Evolutionary conservation across 2,113 vertebrate genomes (phyloP).

Genomic region (Callospermophilus lateralis): DNA sequence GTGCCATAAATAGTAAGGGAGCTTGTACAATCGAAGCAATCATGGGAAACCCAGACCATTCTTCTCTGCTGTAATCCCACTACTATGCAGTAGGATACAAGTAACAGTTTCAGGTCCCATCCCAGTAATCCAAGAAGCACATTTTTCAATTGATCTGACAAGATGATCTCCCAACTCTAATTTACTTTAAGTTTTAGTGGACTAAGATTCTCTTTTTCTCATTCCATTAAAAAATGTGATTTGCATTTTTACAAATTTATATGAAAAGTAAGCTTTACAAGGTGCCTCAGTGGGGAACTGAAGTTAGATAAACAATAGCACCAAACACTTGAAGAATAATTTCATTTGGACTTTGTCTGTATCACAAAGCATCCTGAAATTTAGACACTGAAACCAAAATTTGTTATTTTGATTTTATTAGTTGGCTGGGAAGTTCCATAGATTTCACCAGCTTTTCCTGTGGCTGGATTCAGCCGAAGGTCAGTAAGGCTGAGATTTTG

Average conservation of each 20-base stretch:
- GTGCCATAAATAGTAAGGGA: background rate
- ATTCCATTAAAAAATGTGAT: background rate
- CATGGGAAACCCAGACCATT: background rate
- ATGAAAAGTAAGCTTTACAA: background rate
- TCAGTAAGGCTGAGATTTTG: background rate
- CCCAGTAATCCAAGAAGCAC: background rate
- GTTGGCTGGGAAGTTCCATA: background rate
- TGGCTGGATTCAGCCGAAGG: background rate
- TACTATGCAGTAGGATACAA: background rate
- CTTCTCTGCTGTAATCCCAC: background rate
- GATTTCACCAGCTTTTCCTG: accelerated
- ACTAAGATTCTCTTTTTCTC: background rate
- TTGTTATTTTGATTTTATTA: background rate
- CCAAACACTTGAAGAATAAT: background rate
- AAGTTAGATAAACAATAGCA: background rate
- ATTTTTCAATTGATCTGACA: background rate
- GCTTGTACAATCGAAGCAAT: background rate
- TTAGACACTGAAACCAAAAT: background rate
- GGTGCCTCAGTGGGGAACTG: background rate
- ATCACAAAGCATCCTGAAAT: background rate
- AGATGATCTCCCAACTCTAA: background rate
- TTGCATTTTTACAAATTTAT: background rate
- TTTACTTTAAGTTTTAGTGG: background rate
- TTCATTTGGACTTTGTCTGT: background rate
- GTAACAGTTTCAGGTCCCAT: no score